phyloP scores from a whole-genome alignment of 2,113 vertebrate species.

The Hiodon alosoides region DNA sequence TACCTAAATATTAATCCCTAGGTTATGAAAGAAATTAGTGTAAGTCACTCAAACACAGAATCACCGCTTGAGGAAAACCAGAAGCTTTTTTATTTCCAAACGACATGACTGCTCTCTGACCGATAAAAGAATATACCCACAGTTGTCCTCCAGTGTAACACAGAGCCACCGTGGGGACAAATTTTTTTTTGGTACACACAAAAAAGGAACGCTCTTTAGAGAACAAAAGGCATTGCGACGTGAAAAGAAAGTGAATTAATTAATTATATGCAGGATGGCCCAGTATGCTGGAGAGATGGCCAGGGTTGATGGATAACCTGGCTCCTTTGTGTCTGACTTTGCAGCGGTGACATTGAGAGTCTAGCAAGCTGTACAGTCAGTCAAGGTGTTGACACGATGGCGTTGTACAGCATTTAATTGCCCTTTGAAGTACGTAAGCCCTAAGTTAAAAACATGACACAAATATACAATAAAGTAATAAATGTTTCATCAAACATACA shows the following conservation, averaged over 20 bases:
- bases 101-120: background rate
- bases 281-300: background rate
- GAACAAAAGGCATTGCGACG: background rate
- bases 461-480: too few species aligned
- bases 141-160: background rate
- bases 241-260: background rate
- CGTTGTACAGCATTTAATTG: background rate
- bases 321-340: background rate
- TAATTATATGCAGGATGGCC: background rate
- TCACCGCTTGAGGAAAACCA: background rate
- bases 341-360: background rate
- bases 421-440: background rate
- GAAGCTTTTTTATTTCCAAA: background rate
- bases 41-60: background rate
- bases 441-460: background rate
- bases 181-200: background rate
- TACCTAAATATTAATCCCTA: slow-evolving; percentile 3
- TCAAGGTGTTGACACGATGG: background rate
- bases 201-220: background rate
- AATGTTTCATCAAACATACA: background rate
- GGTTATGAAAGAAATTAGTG: slow-evolving; percentile 1
- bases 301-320: background rate
- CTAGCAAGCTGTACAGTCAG: background rate
- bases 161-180: background rate
- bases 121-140: background rate